Evolutionary conservation across 2,113 vertebrate species (phyloP).

Genomic region (Oreochromis niloticus): DNA sequence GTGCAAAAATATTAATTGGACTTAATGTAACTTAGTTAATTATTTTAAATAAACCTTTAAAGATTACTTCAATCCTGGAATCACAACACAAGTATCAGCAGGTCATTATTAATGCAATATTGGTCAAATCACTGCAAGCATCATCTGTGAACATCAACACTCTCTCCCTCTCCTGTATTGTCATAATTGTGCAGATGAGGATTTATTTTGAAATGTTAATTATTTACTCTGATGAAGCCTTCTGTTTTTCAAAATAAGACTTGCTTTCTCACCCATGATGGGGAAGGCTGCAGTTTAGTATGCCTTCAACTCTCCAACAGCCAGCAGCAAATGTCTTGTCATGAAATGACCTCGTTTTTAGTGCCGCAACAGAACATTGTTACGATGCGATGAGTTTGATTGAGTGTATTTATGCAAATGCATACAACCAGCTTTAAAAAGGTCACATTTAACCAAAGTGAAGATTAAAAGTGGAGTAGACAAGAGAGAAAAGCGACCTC

Average conservation of each 20-base stretch:
- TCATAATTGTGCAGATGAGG: neutral
- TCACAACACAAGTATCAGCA: neutral
- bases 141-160: neutral
- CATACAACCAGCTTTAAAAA: neutral
- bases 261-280: neutral
- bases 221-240: neutral
- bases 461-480: neutral
- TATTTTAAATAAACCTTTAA: neutral
- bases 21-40: neutral
- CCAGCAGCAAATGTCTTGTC: neutral
- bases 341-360: neutral
- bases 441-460: neutral
- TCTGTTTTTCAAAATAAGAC: neutral
- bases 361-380: neutral
- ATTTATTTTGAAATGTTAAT: neutral
- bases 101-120: neutral
- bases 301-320: neutral
- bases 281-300: neutral
- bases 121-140: neutral
- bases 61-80: neutral
- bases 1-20: neutral
- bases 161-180: neutral
- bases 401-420: neutral
- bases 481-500: slow-evolving; percentile 53
- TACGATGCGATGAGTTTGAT: neutral